Base-by-base conservation (phyloP, 2,888 invertebrate species). In the Scrobipalpa atriplicella region DNA sequence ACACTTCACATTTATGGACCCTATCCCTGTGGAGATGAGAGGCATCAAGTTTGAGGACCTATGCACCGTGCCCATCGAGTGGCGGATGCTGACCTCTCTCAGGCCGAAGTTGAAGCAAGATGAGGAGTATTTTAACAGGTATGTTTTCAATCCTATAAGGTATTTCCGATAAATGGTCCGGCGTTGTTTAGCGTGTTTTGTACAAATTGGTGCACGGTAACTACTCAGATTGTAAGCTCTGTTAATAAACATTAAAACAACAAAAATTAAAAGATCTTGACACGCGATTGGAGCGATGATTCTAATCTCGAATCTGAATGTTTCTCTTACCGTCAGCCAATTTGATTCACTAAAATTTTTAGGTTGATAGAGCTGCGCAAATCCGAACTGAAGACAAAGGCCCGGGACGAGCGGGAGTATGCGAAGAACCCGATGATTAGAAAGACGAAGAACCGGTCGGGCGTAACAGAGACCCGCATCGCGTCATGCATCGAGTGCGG, bases 71-170 rank as follows among this genome's bases (percentile, higher is more conserved):
- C 95, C 97, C 47, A 98, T 98, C 70, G 97, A 97, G 81, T 98
- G 98, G 98, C 95, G 96, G 84, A 98, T 98, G 98, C 92, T 98
- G 67, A 98, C 98, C 13, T 95, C 96, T n/a, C 85, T 96, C 38
- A 93, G 98, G 74, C 98, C 98, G 0, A 97, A 97, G 84, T 94
- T 94, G 39, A 96, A 96, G 78, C 86, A 95, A 29, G 98, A 98
- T 76, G 98, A 98, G 87, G 97, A 97, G 79, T 97, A 96, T 89
- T 98, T 97, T 82, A 96, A 97, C 71, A 95, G 95, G 95, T 95
- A 82, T 63, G 61, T 68, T 29, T 10, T 47, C n/a, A 7, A 16
- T 47, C 6, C 11, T 43, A n/a, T 43, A 43, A 43, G 3, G 11
- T 41, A 13, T 16, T 47, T 47, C 1, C 16, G 47, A 47, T 47